These are phyloP conservation scores for Leptinotarsa texana DNA, from an alignment of 1,140 invertebrate genomes.

Conservation along the genomic window DNA sequence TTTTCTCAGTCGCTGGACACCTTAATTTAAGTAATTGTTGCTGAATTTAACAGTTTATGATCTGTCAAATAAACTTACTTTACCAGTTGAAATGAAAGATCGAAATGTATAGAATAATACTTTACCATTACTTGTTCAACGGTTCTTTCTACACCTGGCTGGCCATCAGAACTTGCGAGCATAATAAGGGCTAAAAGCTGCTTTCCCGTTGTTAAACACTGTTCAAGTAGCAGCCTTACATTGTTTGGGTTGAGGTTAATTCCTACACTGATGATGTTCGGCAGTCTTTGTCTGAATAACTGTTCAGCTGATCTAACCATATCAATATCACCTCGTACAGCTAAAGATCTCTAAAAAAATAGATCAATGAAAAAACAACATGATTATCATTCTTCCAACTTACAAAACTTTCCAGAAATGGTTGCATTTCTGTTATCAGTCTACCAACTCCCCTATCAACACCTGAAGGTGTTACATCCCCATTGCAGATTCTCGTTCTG, in stretches of 20 bases:
- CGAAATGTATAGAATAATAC: not conserved
- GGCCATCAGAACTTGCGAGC: conserved; percentile 44
- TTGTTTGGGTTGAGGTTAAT: conserved; percentile 39
- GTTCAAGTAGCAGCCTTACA: conserved; percentile 37
- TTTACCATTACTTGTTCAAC: conserved; percentile 46
- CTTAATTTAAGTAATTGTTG: too few species aligned
- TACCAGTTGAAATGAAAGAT: not conserved
- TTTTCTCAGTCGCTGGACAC: too few species aligned
- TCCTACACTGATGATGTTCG: conserved; percentile 44
- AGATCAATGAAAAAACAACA: not conserved
- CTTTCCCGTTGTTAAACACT: conserved; percentile 32
- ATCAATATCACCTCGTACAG: conserved; percentile 48
- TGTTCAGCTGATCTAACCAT: conserved; percentile 45
- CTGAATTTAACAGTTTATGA: too few species aligned
- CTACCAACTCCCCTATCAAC: conserved; percentile 48
- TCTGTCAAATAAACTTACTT: too few species aligned
- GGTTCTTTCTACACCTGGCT: conserved; percentile 47
- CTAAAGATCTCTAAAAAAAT: conserved; percentile 35
- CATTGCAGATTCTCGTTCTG: conserved; percentile 55
- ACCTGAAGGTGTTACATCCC: conserved; percentile 46
- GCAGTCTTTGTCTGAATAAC: conserved; percentile 46
- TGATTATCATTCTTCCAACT: conserved; percentile 20
- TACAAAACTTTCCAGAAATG: conserved; percentile 50
- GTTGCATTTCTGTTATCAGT: conserved; percentile 48
- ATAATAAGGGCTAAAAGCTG: conserved; percentile 46